phyloP scores from a whole-genome alignment of 2,797 vertebrate genomes.

The Propithecus perrieri region DNA sequence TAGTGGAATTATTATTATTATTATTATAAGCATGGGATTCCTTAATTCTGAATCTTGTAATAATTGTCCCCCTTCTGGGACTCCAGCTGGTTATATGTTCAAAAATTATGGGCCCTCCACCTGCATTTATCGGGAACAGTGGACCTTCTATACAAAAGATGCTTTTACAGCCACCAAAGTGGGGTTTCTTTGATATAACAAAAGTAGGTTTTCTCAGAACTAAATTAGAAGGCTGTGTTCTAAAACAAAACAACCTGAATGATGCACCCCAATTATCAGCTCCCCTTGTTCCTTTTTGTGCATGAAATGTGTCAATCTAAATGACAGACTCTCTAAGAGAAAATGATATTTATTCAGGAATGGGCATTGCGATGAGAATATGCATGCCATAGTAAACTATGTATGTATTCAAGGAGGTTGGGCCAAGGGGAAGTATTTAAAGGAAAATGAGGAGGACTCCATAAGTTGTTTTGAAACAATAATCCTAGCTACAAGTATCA shows the following conservation, averaged over 20 bases:
- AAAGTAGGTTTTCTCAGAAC: background rate
- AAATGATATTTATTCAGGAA: background rate
- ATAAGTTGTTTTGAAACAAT: background rate
- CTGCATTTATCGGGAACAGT: background rate
- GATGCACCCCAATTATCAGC: background rate
- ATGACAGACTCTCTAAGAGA: background rate
- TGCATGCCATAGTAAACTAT: background rate
- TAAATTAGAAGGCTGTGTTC: background rate
- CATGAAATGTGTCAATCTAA: background rate
- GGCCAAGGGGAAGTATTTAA: background rate
- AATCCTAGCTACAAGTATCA: background rate
- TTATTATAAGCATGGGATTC: background rate
- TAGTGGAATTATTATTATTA: background rate
- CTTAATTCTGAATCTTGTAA: background rate
- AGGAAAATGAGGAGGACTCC: background rate
- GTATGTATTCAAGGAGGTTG: background rate
- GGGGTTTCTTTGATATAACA: background rate
- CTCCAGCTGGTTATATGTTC: background rate
- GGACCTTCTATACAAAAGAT: background rate
- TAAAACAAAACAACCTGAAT: background rate
- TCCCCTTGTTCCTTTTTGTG: background rate
- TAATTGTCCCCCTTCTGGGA: background rate
- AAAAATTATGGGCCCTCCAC: background rate
- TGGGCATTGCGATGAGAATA: background rate
- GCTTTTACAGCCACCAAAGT: background rate